phyloP scores from a whole-genome alignment of 2,797 vertebrate species.

The Tarsius wallacei region DNA sequence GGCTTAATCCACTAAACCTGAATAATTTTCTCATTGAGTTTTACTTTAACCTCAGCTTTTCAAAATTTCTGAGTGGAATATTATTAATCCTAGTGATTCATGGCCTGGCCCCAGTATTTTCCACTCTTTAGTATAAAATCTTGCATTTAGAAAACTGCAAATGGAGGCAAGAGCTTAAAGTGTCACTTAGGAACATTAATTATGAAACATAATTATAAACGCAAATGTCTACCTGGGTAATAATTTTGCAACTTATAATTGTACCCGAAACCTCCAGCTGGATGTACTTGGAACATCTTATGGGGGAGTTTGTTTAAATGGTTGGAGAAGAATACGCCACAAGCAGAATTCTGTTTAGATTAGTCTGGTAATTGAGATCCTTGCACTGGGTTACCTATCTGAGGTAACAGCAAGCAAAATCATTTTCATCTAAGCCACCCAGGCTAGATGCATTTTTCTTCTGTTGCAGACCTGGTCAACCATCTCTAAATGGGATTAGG shows the following conservation, averaged over 20 bases:
- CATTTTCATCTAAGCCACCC: background rate
- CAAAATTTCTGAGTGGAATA: slow-evolving; percentile 29
- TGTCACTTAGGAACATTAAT: slow-evolving; percentile 63
- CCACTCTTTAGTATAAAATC: slow-evolving; percentile 60
- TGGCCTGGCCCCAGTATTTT: slow-evolving; percentile 64
- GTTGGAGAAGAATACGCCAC: background rate
- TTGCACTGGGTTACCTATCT: background rate
- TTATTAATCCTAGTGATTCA: slow-evolving; percentile 62
- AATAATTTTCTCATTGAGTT: slow-evolving; percentile 31
- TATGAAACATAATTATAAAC: slow-evolving; percentile 75
- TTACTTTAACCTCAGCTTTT: slow-evolving; percentile 55
- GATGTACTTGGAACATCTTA: background rate
- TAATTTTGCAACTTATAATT: slow-evolving; percentile 41
- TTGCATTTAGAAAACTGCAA: slow-evolving; percentile 76
- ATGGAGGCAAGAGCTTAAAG: slow-evolving; percentile 36
- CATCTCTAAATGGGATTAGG: background rate
- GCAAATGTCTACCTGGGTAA: slow-evolving; percentile 39
- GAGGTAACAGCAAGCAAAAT: background rate
- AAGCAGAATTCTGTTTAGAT: background rate
- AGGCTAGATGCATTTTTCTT: background rate
- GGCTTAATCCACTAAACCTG: slow-evolving; percentile 42
- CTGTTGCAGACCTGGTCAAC: background rate
- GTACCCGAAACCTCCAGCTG: slow-evolving; percentile 18
- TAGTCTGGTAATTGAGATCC: slow-evolving; percentile 16
- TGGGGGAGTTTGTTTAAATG: slow-evolving; percentile 36